Conservation (phyloP, 2,797 vertebrate genomes). For the Sitta carolinensis region DNA sequence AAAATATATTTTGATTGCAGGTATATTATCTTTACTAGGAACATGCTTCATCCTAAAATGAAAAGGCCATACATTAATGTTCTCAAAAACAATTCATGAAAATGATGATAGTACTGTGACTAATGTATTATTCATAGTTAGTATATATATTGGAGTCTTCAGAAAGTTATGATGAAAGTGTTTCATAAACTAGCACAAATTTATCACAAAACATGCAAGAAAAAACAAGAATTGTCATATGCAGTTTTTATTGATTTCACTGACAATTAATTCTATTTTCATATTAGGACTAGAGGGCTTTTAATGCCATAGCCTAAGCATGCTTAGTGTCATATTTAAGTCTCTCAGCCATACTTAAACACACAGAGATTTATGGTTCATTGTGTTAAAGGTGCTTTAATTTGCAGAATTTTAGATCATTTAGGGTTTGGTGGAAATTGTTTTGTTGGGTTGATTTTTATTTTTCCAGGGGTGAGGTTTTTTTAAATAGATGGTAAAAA, state of each 20-base stretch:
- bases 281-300: not conserved
- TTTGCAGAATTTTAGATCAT: not conserved
- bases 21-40: not conserved
- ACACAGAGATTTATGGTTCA: not conserved
- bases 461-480: fast-evolving
- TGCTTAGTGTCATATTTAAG: not conserved
- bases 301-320: not conserved
- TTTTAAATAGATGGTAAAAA: not conserved
- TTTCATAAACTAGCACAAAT: not conserved
- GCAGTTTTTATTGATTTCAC: not conserved
- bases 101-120: not conserved
- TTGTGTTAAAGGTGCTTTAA: not conserved
- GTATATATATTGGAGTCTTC: not conserved
- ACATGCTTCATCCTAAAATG: not conserved
- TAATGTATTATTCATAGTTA: not conserved
- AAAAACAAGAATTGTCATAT: not conserved
- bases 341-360: not conserved
- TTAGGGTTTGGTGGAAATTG: not conserved
- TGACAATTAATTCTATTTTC: not conserved
- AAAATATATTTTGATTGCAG: not conserved
- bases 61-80: not conserved
- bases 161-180: not conserved
- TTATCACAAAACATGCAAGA: not conserved
- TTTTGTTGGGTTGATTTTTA: not conserved
- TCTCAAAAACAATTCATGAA: not conserved